Evolutionary conservation across 2,797 vertebrate species (phyloP).

Genomic region (Tamandua tetradactyla): DNA sequence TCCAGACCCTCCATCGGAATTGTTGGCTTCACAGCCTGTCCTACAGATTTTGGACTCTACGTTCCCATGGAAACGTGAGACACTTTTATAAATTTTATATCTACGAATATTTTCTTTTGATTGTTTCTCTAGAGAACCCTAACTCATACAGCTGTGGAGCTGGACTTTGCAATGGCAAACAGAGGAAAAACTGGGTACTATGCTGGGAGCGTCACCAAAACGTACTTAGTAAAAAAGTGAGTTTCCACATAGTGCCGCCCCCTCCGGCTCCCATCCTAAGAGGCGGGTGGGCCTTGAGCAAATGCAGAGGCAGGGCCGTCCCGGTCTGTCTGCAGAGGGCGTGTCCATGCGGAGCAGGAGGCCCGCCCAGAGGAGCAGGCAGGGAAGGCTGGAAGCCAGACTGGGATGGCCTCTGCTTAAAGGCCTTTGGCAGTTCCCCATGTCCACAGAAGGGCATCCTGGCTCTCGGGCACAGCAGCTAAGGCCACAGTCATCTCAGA

Average conservation of each 20-base stretch:
- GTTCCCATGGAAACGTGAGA: no score
- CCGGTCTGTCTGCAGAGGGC: rapidly evolving
- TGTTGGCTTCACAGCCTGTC: no score
- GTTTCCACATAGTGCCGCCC: background rate
- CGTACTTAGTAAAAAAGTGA: no score
- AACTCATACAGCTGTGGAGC: background rate
- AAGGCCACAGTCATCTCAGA: background rate
- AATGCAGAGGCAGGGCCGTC: background rate
- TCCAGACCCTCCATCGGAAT: no score
- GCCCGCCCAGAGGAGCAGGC: background rate
- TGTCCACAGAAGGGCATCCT: background rate
- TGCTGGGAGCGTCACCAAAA: no score
- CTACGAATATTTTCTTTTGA: no score
- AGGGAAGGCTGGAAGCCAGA: background rate
- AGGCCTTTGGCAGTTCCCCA: background rate
- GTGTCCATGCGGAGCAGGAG: background rate
- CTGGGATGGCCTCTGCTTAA: background rate
- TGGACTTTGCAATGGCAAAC: background rate
- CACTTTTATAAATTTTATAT: no score
- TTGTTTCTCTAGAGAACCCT: no score
- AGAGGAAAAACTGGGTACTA: background rate
- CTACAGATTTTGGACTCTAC: no score
- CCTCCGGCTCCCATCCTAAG: background rate
- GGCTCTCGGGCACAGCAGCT: background rate
- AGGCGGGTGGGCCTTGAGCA: background rate